phyloP scores from a whole-genome alignment of 2,113 vertebrate species.

The Choloepus hoffmanni region DNA sequence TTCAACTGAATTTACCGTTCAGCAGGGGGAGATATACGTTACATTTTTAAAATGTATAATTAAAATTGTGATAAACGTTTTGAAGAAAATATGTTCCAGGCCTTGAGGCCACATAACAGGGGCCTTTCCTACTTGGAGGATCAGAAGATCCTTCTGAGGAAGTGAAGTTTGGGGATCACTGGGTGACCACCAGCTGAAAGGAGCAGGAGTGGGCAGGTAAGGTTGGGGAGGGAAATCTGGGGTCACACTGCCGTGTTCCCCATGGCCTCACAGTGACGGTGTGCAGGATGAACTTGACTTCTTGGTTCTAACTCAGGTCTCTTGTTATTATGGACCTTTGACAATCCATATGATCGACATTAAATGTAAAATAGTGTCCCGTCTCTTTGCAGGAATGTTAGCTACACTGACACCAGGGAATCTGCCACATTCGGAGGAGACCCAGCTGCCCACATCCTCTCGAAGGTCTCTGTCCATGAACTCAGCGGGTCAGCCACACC shows the following conservation, averaged over 20 bases:
- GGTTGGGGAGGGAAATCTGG: not conserved
- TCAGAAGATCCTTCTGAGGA: not conserved
- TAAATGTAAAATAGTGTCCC: not conserved
- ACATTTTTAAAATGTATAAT: not conserved
- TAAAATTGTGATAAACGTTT: not conserved
- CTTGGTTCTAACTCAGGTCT: not conserved
- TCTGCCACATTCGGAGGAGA: not conserved
- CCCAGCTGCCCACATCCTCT: not conserved
- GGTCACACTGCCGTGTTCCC: not conserved
- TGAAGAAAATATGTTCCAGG: not conserved
- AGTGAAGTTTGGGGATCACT: not conserved
- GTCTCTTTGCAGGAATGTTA: not conserved
- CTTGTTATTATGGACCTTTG: not conserved
- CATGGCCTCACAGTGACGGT: not conserved
- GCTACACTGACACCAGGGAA: too few species aligned
- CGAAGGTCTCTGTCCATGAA: too few species aligned
- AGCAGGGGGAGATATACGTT: too few species aligned
- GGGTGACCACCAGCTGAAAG: not conserved
- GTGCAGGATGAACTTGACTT: too few species aligned
- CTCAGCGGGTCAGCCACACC: not conserved
- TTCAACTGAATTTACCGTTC: too few species aligned
- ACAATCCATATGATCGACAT: not conserved
- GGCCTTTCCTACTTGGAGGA: too few species aligned
- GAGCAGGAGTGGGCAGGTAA: not conserved
- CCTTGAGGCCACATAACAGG: too few species aligned